Base-by-base conservation (phyloP, 1,140 invertebrate genomes). In the Saccostrea cuccullata region DNA sequence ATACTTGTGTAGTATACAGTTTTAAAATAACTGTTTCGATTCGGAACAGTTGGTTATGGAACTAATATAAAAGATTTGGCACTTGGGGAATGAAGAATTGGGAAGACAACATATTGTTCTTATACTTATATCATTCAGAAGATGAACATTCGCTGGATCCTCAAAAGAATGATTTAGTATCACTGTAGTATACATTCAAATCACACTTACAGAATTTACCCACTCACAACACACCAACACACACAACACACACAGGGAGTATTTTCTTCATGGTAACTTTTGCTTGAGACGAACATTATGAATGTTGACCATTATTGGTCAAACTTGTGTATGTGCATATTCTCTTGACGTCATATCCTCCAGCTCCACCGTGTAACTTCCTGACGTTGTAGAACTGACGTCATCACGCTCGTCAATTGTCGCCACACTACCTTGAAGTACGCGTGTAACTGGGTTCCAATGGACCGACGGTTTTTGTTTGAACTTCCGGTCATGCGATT, bases 391-490 rank as follows among this genome's bases (percentile, higher is more conserved):
- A n/a, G 84, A 56, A 58, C 84, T 85, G 84, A 36, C 84, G 26
- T 85, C 84, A 84, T 84, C 82, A 55, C 55, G 55, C 26, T 85
- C 84, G 8, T 85, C 84, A 60, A 85, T 58, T 30, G 84, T 85
- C 64, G 58, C 56, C 47, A 85, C 55, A 36, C 56, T 85, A 20
- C 84, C 84, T 40, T 64, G 26, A 11, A 85, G 55, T n/a, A 64
- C 55, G 11, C 55, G 30, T 20, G 58, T 85, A 13, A 60, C 56
- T 9, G 55, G 84, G 23, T 64, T 85, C 84, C 84, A 85, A 26
- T 85, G 84, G 11, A 85, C 84, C 17, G 84, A 85, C 2, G 84
- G 84, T 64, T 85, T 85, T 55, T 85, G 84, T 64, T 85, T 85
- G 55, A 55, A 84, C 12, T 55, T 84, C 36, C 82, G 82, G 82